Evolutionary conservation across 2,113 vertebrate genomes (phyloP).

Genomic region (Columba livia): DNA sequence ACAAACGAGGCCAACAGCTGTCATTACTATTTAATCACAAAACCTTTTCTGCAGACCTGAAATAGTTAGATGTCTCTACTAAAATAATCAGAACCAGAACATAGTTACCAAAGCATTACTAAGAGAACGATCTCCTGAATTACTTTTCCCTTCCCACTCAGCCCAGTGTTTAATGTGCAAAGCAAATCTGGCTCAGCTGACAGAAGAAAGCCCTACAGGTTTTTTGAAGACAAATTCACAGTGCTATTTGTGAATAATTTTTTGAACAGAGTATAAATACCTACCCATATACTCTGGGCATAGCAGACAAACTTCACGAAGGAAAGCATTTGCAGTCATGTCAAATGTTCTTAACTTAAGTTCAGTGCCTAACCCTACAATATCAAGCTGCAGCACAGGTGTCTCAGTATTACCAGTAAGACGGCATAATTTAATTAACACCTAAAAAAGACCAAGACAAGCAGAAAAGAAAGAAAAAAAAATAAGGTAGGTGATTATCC

Average conservation of each 20-base stretch:
- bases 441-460: slow-evolving; percentile 63
- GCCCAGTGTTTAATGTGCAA: not conserved
- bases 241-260: not conserved
- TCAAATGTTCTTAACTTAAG: slow-evolving; percentile 88
- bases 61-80: not conserved
- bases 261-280: slow-evolving; percentile 11
- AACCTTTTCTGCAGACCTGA: not conserved
- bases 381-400: slow-evolving; percentile 83
- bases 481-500: not conserved
- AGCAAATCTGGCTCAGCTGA: not conserved
- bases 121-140: not conserved
- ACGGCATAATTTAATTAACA: slow-evolving; percentile 87
- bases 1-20: not conserved
- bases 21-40: not conserved
- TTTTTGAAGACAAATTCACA: not conserved
- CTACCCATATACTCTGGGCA: slow-evolving; percentile 93
- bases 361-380: slow-evolving; percentile 89
- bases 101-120: not conserved
- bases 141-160: not conserved
- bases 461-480: not conserved
- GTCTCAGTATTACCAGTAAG: slow-evolving; percentile 76
- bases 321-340: slow-evolving; percentile 88
- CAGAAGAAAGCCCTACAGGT: not conserved
- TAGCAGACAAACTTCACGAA: slow-evolving; percentile 89
- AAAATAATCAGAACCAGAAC: not conserved